Conservation (phyloP, 2,797 vertebrate genomes). For the Esox lucius region DNA sequence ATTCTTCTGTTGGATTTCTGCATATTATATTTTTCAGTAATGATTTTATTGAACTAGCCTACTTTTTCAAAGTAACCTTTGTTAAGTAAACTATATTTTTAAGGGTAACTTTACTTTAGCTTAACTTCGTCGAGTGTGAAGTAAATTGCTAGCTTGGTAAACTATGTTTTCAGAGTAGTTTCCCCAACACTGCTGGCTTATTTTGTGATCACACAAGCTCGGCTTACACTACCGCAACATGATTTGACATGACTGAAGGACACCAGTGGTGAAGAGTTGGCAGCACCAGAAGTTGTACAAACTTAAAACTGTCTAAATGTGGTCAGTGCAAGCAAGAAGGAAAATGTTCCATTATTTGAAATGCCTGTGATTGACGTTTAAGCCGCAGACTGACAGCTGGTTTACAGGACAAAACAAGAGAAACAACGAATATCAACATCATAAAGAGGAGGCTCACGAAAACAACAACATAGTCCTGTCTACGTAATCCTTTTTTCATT, state of each 20-base stretch:
- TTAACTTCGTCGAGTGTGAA: no score
- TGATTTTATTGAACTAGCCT: no score
- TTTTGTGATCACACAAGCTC: constrained; percentile 47
- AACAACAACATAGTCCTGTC: constrained; percentile 4
- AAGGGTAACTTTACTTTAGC: no score
- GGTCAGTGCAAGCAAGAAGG: constrained; percentile 50
- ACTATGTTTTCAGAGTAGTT: no score
- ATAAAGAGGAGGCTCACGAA: neutral
- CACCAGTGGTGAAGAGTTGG: constrained; percentile 56
- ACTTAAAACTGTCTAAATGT: constrained; percentile 62
- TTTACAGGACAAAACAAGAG: constrained; percentile 7
- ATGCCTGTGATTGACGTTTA: constrained; percentile 47
- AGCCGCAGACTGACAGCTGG: constrained; percentile 7
- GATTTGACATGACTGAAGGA: constrained; percentile 55
- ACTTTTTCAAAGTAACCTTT: no score
- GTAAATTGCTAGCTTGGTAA: no score
- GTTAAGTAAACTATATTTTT: no score
- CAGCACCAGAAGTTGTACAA: constrained; percentile 50
- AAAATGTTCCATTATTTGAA: constrained; percentile 47
- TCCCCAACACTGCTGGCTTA: constrained; percentile 37
- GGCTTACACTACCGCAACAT: constrained; percentile 43
- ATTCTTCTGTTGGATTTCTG: no score
- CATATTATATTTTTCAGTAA: no score
- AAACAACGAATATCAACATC: constrained; percentile 5
- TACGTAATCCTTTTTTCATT: neutral